Conservation (phyloP, 2,888 invertebrate genomes). For the Phymatocera aterrima region DNA sequence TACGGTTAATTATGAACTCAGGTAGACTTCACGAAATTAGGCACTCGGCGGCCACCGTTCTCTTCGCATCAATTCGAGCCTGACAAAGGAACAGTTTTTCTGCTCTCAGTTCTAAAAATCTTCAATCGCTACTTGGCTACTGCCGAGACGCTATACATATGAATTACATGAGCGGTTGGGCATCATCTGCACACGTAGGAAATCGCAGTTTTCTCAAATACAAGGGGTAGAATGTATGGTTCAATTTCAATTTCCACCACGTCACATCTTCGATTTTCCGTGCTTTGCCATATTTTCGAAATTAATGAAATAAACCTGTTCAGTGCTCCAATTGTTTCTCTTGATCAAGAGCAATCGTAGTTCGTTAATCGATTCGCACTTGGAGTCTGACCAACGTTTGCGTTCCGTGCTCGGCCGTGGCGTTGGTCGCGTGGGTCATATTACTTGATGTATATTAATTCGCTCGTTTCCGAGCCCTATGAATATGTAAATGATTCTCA, state of each 20-base stretch:
- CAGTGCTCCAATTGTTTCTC: neutral
- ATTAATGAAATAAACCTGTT: neutral
- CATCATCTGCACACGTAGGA: too few species aligned
- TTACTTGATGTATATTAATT: conserved; percentile 53
- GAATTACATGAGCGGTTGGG: too few species aligned
- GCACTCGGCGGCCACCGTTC: neutral
- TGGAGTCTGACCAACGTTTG: neutral
- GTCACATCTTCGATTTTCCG: too few species aligned
- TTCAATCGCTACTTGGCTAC: neutral
- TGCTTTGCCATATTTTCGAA: too few species aligned
- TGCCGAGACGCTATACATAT: too few species aligned
- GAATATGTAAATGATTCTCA: conserved; percentile 55
- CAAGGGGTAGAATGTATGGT: too few species aligned
- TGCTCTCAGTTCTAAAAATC: neutral
- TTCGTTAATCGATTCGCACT: conserved; percentile 29
- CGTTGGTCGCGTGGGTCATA: conserved; percentile 49
- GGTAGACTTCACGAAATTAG: conserved; percentile 19
- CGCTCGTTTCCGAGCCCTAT: conserved; percentile 45
- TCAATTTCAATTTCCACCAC: too few species aligned
- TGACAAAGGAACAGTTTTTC: neutral
- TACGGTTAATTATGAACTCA: neutral
- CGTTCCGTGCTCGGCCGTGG: neutral
- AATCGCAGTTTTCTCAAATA: too few species aligned
- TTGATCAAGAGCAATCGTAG: neutral
- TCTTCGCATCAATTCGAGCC: neutral